Evolutionary conservation across 2,797 vertebrate genomes (phyloP).

Genomic region (Lophotriccus pileatus): DNA sequence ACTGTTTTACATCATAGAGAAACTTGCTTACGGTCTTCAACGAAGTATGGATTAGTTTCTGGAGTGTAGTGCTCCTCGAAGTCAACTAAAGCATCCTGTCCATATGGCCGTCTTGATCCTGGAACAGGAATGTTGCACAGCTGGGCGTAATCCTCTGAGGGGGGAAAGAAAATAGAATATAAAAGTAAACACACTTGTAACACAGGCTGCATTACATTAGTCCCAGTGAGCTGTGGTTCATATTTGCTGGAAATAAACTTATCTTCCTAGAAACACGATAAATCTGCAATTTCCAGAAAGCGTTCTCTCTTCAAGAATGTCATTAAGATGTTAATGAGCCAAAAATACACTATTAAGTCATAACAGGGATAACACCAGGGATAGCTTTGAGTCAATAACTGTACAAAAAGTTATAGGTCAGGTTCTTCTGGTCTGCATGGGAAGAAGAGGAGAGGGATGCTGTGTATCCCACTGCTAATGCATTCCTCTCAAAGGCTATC

Average conservation of each 20-base stretch:
- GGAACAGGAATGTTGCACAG: slow-evolving; percentile 89
- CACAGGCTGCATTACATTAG: slow-evolving; percentile 18
- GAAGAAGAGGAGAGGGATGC: neutral
- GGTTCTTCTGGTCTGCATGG: neutral
- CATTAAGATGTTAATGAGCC: slow-evolving; percentile 46
- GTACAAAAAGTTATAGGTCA: neutral
- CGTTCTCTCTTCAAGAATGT: neutral
- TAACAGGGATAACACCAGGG: neutral
- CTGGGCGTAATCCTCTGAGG: slow-evolving; percentile 85
- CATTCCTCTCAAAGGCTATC: neutral
- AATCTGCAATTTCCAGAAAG: slow-evolving; percentile 33
- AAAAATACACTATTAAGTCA: slow-evolving; percentile 33
- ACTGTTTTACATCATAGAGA: neutral
- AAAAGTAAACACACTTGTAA: slow-evolving; percentile 38
- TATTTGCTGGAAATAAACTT: slow-evolving; percentile 48
- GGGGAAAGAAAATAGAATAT: slow-evolving; percentile 21
- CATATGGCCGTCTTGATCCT: slow-evolving; percentile 79
- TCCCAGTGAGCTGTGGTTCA: slow-evolving; percentile 1
- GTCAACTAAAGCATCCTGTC: slow-evolving; percentile 87
- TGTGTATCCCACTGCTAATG: neutral
- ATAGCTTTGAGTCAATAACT: neutral
- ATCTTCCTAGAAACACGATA: slow-evolving; percentile 57
- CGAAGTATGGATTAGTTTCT: slow-evolving; percentile 75
- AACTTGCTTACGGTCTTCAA: slow-evolving; percentile 78
- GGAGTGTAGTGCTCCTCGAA: slow-evolving; percentile 75